Evolutionary conservation across 2,888 invertebrate genomes (phyloP).

Genomic region (Xanthostigma xanthostigma): DNA sequence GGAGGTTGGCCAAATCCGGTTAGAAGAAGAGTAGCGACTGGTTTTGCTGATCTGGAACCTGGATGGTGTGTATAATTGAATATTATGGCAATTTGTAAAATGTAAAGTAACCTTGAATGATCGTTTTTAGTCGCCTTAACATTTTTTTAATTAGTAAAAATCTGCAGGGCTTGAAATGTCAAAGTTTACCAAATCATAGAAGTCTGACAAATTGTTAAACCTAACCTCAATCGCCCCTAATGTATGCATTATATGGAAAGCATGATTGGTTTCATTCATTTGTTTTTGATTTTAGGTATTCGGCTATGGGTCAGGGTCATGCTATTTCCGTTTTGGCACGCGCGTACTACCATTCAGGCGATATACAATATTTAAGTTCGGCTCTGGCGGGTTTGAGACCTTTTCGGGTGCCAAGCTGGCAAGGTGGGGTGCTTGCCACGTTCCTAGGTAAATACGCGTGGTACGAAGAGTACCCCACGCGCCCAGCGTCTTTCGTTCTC

Average conservation of each 20-base stretch:
- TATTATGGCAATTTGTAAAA: too few species aligned
- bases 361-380: constrained; percentile 60
- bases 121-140: too few species aligned
- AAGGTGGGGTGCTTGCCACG: constrained; percentile 70
- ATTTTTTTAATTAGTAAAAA: neutral
- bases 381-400: constrained; percentile 69
- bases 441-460: constrained; percentile 80
- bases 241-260: neutral
- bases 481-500: constrained; percentile 84
- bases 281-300: constrained; percentile 46
- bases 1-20: constrained; percentile 95
- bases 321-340: constrained; percentile 86
- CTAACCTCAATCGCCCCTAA: neutral
- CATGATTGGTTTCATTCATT: neutral
- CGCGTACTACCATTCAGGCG: constrained; percentile 74
- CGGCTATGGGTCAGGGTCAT: constrained; percentile 98
- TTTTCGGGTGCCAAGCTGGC: constrained; percentile 54
- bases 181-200: neutral
- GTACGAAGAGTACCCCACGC: constrained; percentile 98
- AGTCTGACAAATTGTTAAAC: neutral
- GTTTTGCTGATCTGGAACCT: constrained; percentile 62
- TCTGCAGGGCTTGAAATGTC: neutral
- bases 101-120: too few species aligned
- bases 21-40: constrained; percentile 50
- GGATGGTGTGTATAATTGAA: constrained; percentile 48